Evolutionary conservation across 2,888 invertebrate species (phyloP), one percentile per base, ranked within the genome.

Genomic region (Drosophila sordidapex): DNA sequence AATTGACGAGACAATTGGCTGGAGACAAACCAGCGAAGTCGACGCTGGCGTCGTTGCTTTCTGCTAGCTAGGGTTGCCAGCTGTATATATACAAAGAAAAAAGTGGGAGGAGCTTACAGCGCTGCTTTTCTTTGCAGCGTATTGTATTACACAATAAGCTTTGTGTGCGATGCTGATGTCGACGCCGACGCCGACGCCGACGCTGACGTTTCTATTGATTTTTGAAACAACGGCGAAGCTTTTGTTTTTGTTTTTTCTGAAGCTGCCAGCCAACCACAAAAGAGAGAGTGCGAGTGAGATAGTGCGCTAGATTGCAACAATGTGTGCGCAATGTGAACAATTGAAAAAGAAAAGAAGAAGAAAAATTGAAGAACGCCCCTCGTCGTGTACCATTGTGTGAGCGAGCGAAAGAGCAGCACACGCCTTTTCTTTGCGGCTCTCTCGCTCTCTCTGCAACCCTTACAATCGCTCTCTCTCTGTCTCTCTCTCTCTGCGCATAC

Each of bases 1-100:
- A 83, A 76, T 83, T 81, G 87, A 70, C 62, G 67, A 90, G 82
- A 90, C 89, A 90, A 90, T 90, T 90, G 89, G 90, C 82, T 76
- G 85, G 85, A 87, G 71, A 80, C 82, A 79, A 83, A 66, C 79
- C 73, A 65, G 65, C 86, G 73, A 87, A 74, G 69, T 74, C 56
- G 74, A 53, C 63, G 74, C 57, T 56, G 57, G 33, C 29, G n/a
- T 18, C n/a, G 76, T 58, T 65, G 74, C 57, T 56, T 54, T 33
- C 29, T 25, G 43, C 48, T 60, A 25, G 15, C 10, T 60, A 60
- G 76, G 74, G 65, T 61, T 79, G 64, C 74, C 83, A 65, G 15
- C 25, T 25, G 46, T 15, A 15, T 25, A 46, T 46, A 46, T 8
- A 46, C 46, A 46, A 25, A 15, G 15, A 46, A 46, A 46, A 25